Evolutionary conservation across 2,888 invertebrate species (phyloP).

Genomic region (Ormyrus pomaceus): DNA sequence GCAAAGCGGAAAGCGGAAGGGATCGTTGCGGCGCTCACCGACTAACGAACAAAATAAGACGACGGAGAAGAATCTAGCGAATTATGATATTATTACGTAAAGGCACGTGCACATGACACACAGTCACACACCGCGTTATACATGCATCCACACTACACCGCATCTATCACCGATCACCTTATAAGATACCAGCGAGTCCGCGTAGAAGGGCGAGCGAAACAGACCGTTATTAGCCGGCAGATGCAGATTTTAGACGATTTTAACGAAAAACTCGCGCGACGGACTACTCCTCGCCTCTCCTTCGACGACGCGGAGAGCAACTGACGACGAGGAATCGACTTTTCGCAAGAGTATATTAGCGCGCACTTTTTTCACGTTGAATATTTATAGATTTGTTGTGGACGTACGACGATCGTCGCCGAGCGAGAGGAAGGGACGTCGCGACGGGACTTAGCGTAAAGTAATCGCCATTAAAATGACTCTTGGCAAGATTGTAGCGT

Average conservation of each 20-base stretch:
- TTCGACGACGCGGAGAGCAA: neutral
- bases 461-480: conserved; percentile 19
- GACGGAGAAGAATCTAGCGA: conserved; percentile 17
- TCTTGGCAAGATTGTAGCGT: conserved; percentile 44
- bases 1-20: neutral
- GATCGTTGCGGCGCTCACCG: neutral
- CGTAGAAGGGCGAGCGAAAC: conserved; percentile 8
- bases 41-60: neutral
- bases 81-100: conserved; percentile 41
- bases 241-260: conserved; percentile 32
- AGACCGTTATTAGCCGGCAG: conserved; percentile 29
- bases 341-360: neutral
- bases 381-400: conserved; percentile 50
- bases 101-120: conserved; percentile 47
- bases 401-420: neutral
- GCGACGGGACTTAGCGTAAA: neutral
- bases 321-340: conserved; percentile 11
- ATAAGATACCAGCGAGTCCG: conserved; percentile 19
- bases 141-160: conserved; percentile 6
- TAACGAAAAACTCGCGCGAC: conserved; percentile 2
- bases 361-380: conserved; percentile 52
- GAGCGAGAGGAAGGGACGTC: conserved; percentile 8
- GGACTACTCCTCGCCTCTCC: neutral
- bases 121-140: conserved; percentile 33
- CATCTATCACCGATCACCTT: conserved; percentile 11